Evolutionary conservation across 1,140 invertebrate species (phyloP).

Genomic region (Heliconius himera): DNA sequence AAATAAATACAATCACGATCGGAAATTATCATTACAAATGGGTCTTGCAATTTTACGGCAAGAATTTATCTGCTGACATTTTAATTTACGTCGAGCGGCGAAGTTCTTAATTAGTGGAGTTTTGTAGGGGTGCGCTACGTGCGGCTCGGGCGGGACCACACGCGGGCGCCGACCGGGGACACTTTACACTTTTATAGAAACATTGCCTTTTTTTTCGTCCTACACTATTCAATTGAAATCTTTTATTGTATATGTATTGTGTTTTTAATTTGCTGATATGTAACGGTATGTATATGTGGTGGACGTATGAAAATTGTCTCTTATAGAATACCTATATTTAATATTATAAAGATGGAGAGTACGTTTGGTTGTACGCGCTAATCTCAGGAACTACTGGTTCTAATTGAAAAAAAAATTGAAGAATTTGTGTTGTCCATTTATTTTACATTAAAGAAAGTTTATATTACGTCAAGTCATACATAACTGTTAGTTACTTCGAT

Average conservation of each 20-base stretch:
- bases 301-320: not conserved
- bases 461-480: too few relatives aligned
- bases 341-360: too few relatives aligned
- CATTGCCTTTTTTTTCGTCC: constrained; percentile 15
- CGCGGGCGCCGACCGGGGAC: constrained; percentile 28
- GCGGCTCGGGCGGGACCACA: constrained; percentile 33
- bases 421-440: too few relatives aligned
- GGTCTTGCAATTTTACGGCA: constrained; percentile 55
- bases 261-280: not conserved
- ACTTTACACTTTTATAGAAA: constrained; percentile 25
- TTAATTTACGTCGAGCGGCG: constrained; percentile 64
- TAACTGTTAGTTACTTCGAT: too few relatives aligned
- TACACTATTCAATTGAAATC: constrained; percentile 23
- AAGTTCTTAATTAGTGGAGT: constrained; percentile 70
- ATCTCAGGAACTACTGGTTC: too few relatives aligned
- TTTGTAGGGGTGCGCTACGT: constrained; percentile 45
- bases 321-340: not conserved
- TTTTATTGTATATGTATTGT: constrained; percentile 7
- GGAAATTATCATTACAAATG: constrained; percentile 61
- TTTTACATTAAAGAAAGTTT: too few relatives aligned
- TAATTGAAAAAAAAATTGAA: too few relatives aligned
- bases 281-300: not conserved
- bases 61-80: constrained; percentile 63
- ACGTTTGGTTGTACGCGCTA: too few relatives aligned
- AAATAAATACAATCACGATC: constrained; percentile 39